Conservation (phyloP, 1,140 invertebrate species). For the Lepidurus arcticus region DNA sequence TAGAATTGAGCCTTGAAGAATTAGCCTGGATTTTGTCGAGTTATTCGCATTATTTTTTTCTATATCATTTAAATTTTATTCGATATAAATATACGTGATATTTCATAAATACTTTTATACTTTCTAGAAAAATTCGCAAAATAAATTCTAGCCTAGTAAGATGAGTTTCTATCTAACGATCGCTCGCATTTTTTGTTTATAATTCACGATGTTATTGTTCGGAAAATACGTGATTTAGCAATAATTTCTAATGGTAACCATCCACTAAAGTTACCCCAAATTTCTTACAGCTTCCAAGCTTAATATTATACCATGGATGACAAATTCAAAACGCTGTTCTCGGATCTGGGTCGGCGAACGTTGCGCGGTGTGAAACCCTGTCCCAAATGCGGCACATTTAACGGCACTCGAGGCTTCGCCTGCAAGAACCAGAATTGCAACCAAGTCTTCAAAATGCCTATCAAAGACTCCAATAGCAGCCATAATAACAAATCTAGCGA, state of each 20-base stretch:
- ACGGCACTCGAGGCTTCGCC: slow-evolving; percentile 64
- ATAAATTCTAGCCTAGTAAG: not conserved
- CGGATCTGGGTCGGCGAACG: slow-evolving; percentile 62
- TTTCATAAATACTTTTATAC: no score
- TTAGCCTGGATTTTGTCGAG: no score
- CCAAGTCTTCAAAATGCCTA: slow-evolving; percentile 64
- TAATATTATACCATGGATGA: slow-evolving; percentile 35
- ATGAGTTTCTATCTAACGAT: not conserved
- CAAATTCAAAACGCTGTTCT: slow-evolving; percentile 49
- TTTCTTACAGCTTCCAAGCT: not conserved
- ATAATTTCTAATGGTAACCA: not conserved
- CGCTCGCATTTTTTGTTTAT: not conserved
- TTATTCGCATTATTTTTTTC: no score
- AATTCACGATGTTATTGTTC: not conserved
- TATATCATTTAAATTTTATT: no score
- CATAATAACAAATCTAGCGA: not conserved
- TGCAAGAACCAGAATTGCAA: slow-evolving; percentile 73
- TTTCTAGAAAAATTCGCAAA: no score
- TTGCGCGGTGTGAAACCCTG: slow-evolving; percentile 66
- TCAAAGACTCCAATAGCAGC: slow-evolving; percentile 48
- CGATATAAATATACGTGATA: no score
- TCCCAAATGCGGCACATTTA: slow-evolving; percentile 70
- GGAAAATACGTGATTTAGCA: not conserved
- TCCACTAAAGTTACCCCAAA: not conserved
- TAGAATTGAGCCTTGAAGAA: no score